Evolutionary conservation across 2,113 vertebrate genomes (phyloP), one percentile per base, ranked within the genome.

Genomic region (Phalacrocorax carbo): DNA sequence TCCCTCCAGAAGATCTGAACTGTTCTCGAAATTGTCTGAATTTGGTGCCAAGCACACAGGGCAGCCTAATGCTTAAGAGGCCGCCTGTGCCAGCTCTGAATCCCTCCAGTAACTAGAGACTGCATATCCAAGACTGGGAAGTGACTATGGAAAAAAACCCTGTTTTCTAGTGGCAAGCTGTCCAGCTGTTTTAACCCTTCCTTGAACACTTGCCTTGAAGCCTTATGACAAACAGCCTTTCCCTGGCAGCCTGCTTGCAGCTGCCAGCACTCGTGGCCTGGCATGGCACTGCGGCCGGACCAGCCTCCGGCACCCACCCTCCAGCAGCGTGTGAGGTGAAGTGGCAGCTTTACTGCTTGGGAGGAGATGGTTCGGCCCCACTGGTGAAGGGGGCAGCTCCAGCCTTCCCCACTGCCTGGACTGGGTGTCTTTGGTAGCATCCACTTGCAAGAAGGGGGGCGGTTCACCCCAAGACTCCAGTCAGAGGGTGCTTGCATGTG

Each of bases 11-110:
- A 96, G 75, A 94, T 94, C 78, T 95, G 95, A 98, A 96, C 82
- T 83, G 82, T 96, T 97, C 94, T 96, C 94, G 94, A 96, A 97
- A 85, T 88, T 10, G 57, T 97, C 96, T 97, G 91, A 97, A 94
- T 97, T 91, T 92, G 60, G 88, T 96, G 96, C 96, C 97, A 98
- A 98, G 64, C 48, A 92, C 82, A 93, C 82, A 92, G 91, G 94
- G 92, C 51, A 73, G 80, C 65, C 81, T 97, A 89, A 94, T 84
- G 88, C 84, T 97, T 65, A 82, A 78, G 57, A 91, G 34, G 11
- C 26, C 15, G 60, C 80, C 75, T 62, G 54, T 93, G 87, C 94
- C 96, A 73, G 90, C 51, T 79, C 87, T 80, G 92, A 84, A 90
- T 96, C 94, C 92, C 78, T 83, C 70, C 80, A 87, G 88, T 92